Conservation (phyloP, 2,113 vertebrate species). For the Dicentrarchus labrax region DNA sequence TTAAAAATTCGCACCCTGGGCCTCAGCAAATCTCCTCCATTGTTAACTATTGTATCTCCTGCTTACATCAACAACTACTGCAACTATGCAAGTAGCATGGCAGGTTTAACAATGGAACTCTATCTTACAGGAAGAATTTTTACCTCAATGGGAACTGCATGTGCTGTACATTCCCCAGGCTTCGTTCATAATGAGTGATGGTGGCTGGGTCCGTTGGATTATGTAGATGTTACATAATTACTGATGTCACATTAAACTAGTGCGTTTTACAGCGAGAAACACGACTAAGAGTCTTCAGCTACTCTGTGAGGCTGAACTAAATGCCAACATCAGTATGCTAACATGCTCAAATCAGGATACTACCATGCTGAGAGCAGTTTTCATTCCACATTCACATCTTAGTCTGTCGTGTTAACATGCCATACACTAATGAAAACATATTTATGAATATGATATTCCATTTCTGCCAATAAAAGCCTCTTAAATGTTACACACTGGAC, state of each 20-base stretch:
- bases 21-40: not conserved
- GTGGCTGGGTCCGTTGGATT: not conserved
- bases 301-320: not conserved
- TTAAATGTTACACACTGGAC: not conserved
- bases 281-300: not conserved
- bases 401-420: no score
- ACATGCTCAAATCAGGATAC: not conserved
- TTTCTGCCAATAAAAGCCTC: no score
- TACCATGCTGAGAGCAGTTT: not conserved
- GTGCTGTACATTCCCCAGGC: not conserved
- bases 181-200: not conserved
- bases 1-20: not conserved
- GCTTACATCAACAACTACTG: not conserved
- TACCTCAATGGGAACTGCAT: slow-evolving; percentile 1
- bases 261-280: not conserved
- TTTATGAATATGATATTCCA: no score
- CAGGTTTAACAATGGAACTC: slow-evolving; percentile 15
- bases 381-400: no score
- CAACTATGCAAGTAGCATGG: not conserved
- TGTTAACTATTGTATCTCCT: no score
- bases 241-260: not conserved
- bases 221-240: not conserved
- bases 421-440: no score
- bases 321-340: not conserved
- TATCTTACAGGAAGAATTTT: not conserved